Conservation (phyloP, 2,797 vertebrate genomes). For the Gymnoscopelus microlampas region DNA sequence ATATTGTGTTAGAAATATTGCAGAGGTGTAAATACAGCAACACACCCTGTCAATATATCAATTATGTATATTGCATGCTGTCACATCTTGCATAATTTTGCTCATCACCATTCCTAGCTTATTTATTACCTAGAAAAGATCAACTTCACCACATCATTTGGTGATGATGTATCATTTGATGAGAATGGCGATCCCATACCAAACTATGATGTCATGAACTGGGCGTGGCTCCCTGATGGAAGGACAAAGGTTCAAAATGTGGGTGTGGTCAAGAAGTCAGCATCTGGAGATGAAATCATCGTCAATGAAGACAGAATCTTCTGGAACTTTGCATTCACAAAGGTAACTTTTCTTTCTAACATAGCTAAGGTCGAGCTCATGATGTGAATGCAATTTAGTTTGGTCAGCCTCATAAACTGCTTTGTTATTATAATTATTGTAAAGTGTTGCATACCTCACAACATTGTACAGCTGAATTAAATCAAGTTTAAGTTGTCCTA, state of each 20-base stretch:
- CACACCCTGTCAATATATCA: too few species aligned
- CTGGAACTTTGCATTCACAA: constrained; percentile 44
- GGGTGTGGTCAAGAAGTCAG: constrained; percentile 52
- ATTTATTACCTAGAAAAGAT: not conserved
- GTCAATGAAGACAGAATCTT: constrained; percentile 55
- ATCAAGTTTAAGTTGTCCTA: too few species aligned
- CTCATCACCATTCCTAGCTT: constrained; percentile 23
- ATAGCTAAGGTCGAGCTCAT: not conserved
- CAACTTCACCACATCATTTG: constrained; percentile 23
- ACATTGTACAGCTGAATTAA: too few species aligned
- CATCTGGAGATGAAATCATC: constrained; percentile 29
- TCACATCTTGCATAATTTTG: not conserved
- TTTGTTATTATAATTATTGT: too few species aligned
- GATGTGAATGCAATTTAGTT: too few species aligned
- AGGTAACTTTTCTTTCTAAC: constrained; percentile 3
- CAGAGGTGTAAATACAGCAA: too few species aligned
- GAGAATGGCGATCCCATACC: constrained; percentile 56
- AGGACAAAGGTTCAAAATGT: constrained; percentile 37
- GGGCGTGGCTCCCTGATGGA: constrained; percentile 52
- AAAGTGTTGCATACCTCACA: too few species aligned
- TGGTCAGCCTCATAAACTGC: too few species aligned
- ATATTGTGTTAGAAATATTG: too few species aligned
- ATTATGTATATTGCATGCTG: too few species aligned
- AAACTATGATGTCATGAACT: constrained; percentile 2
- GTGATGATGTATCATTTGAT: constrained; percentile 61